These are phyloP conservation scores for Archips xylosteana DNA, from an alignment of 2,888 invertebrate genomes.

Conservation along the genomic window DNA sequence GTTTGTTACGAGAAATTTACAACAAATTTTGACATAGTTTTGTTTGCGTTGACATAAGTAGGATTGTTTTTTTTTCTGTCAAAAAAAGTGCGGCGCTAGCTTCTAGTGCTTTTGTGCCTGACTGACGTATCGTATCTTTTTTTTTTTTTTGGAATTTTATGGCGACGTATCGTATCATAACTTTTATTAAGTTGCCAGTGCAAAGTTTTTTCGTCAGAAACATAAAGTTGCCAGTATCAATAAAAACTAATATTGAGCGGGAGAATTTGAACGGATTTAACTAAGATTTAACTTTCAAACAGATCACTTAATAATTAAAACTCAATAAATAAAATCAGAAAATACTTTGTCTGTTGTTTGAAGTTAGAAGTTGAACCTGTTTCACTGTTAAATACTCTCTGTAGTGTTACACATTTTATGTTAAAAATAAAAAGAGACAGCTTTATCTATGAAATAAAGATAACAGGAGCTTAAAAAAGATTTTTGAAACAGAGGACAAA, in stretches of 20 bases:
- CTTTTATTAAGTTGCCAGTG: conserved; percentile 6
- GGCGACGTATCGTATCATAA: too few species aligned
- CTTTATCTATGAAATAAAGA: too few species aligned
- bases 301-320: neutral
- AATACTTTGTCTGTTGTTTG: too few species aligned
- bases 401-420: too few species aligned
- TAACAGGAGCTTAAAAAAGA: too few species aligned
- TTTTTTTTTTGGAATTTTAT: conserved; percentile 10
- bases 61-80: conserved; percentile 50
- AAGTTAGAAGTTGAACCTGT: too few species aligned
- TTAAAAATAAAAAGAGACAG: too few species aligned
- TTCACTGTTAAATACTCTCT: too few species aligned
- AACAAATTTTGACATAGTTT: conserved; percentile 81
- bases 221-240: neutral
- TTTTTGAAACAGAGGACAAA: too few species aligned
- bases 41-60: conserved; percentile 81
- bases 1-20: conserved; percentile 80
- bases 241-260: neutral
- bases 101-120: conserved; percentile 28
- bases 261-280: neutral
- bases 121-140: neutral
- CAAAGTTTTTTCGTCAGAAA: too few species aligned
- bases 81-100: conserved; percentile 27
- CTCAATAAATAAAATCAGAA: too few species aligned
- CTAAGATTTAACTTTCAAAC: neutral